Conservation (phyloP, 2,797 vertebrate species). For the Rachycentron canadum region DNA sequence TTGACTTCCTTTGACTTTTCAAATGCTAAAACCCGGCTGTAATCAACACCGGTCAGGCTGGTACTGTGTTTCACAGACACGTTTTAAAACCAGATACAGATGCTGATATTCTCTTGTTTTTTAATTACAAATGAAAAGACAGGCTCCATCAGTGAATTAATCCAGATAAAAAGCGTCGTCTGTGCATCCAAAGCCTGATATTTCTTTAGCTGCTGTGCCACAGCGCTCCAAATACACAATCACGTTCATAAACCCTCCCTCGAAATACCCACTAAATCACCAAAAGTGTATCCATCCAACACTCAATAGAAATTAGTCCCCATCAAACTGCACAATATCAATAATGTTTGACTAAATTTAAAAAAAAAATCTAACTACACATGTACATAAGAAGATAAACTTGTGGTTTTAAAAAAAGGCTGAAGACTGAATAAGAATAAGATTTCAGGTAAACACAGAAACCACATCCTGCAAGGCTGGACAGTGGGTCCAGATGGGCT, state of each 20-base stretch:
- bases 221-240: no score
- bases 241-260: no score
- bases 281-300: background rate
- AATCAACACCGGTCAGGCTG: constrained; percentile 28
- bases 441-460: no score
- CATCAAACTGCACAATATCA: background rate
- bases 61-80: background rate
- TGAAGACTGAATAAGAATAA: no score
- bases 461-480: no score
- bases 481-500: no score
- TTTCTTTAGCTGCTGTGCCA: background rate
- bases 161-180: background rate
- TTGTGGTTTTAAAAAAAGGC: no score
- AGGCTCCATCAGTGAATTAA: background rate
- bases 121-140: background rate
- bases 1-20: constrained; percentile 5
- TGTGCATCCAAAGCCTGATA: background rate
- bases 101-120: background rate
- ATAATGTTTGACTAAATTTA: no score
- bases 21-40: constrained; percentile 22
- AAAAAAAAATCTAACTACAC: background rate
- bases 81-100: background rate
- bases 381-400: no score
- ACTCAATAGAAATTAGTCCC: constrained; percentile 18
- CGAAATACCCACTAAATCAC: background rate